Base-by-base conservation (phyloP, 1,140 invertebrate species). In the Drosophila orosa region DNA sequence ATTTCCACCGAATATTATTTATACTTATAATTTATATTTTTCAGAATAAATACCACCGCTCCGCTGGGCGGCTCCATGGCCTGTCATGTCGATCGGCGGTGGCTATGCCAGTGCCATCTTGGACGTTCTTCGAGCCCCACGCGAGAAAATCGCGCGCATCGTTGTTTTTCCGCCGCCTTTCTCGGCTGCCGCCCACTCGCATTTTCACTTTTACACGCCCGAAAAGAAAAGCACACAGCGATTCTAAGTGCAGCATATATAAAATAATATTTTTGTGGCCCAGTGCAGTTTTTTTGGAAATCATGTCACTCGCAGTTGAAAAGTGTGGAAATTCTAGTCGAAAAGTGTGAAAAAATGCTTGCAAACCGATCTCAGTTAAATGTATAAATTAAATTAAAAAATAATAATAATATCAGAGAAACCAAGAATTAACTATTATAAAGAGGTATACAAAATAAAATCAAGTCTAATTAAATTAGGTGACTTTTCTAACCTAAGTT, bases 201-300 rank as follows among this genome's bases (percentile, higher is more conserved):
- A 59, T 75, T 75, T 75, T 75, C 72, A 73, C 69, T 60, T 73
- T 73, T 66, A 68, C 65, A 68, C 65, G 27, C 55, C 61, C 55
- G 62, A 68, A 54, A 42, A 54, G 44, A 68, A 54, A 63, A 71
- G 19, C 48, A 74, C 58, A 39, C 50, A 29, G 27, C 22, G 50
- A 35, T 62, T 54, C 33, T 56, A 59, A 73, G 62, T 75, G 54
- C 73, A 75, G 50, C 50, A 62, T 71, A 78, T 60, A 42, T 74
- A 44, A 75, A 82, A 74, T 79, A 74, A 67, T 68, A 60, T 48
- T 60, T 45, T 40, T 65, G 60, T 50, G 60, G 76, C 80, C 66
- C 71, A 80, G 56, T 80, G 80, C 80, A 87, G 62, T 77, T 79
- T 74, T 84, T 87, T 71, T 87, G 83, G 83, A 87, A 83, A 87